Base-by-base conservation (phyloP, 1,140 invertebrate genomes). In the Meloidogyne hapla region DNA sequence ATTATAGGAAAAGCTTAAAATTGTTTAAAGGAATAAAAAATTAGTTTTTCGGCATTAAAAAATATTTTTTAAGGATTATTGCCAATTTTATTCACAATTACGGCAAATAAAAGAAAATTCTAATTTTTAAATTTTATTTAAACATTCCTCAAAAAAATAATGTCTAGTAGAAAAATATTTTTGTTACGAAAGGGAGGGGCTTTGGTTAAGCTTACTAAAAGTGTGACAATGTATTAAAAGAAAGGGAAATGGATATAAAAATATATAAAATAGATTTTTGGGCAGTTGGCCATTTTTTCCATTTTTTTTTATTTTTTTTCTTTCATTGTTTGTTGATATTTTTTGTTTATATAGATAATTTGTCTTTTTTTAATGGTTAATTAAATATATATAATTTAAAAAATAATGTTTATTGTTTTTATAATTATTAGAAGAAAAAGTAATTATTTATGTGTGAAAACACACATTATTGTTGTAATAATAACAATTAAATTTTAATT, bases 201-300 rank as follows among this genome's bases (percentile, higher is more conserved):
- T n/a, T 56, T n/a, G n/a, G n/a, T n/a, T 56, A 6, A 21, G n/a
- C 48, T 33, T 33, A 56, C 3, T 56, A 56, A 56, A 56, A 56
- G 48, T 56, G 48, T 56, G 48, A 56, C 48, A 56, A n/a, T n/a
- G n/a, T n/a, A 56, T 4, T n/a, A 56, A 56, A 56, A 56, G 18
- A 48, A 48, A 48, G 18, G 18, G 15, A 48, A 48, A 48, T 48
- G 45, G 18, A 56, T 56, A n/a, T 4, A 45, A 2, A 45, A 15
- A 15, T 45, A n/a, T 56, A 56, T 56, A 56, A 56, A 56, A 56
- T 56, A 56, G 48, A 56, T 56, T 56, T 56, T 56, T 56, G 48
- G 48, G 48, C 48, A 56, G 48, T 56, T 56, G 48, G 45, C 45
- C 45, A 48, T n/a, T n/a, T n/a, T n/a, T n/a, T n/a, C 15, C 13